Evolutionary conservation across 2,113 vertebrate species (phyloP), one percentile per base, ranked within the genome.

Genomic region (Calypte anna): DNA sequence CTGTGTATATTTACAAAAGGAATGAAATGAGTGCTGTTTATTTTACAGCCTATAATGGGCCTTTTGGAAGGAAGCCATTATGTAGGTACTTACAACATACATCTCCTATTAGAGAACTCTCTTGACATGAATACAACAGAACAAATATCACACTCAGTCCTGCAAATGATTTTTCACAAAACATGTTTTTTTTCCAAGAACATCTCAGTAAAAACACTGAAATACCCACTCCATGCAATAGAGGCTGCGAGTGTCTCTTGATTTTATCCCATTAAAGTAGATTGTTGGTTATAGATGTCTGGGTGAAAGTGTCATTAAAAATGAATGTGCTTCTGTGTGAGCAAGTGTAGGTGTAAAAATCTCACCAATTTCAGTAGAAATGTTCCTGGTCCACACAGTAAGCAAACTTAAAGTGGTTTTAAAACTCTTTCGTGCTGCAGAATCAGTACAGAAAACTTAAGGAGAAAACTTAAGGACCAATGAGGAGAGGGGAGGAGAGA

Each of bases 51-150:
- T 90, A 72, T 96, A 96, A 97, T 96, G 88, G 94, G 43, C 82
- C 90, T 96, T 96, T 96, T 96, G 95, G 95, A 96, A 69, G 21
- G 36, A 88, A 91, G 91, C 94, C 96, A 96, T 96, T 95, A 88
- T 75, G 76, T 54, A 93, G 95, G 72, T 86, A 80, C 86, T 96
- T 77, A 81, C 25, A 93, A 57, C 86, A 91, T 94, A 86, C 69
- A 96, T 96, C 90, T 91, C 24, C 10, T 92, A 78, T 94, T 96
- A 86, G 82, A 93, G 88, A 92, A n/a, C 48, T 88, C 87, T 91
- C 57, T 68, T 91, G 88, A 86, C 88, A 94, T 93, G 91, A 96
- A 95, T 86, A 83, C 73, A 96, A 68, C 55, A 90, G 88, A 94
- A 88, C 43, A 94, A 96, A 94, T 93, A 82, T 30, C 24, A 12